Evolutionary conservation across 1,140 invertebrate species (phyloP).

Genomic region (Pseudomyrmex flavicornis): DNA sequence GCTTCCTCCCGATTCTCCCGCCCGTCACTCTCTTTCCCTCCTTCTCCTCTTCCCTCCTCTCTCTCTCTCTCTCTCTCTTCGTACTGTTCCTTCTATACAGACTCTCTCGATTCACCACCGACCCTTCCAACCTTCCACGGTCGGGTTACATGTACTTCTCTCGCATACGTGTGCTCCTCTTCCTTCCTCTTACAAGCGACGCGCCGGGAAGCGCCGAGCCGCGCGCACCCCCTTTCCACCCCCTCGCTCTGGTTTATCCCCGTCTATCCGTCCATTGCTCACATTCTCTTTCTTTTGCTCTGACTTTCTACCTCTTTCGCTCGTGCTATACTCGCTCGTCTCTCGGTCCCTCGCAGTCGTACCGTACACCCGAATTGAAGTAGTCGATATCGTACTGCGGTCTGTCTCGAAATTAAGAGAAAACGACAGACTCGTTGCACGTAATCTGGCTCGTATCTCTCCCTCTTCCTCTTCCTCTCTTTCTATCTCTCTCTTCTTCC

Average conservation of each 20-base stretch:
- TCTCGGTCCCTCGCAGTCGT: constrained; percentile 64
- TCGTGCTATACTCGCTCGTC: background rate
- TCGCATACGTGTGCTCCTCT: constrained; percentile 38
- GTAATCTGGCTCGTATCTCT: constrained; percentile 30
- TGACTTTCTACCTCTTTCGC: constrained; percentile 28
- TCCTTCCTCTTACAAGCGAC: constrained; percentile 28
- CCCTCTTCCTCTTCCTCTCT: background rate
- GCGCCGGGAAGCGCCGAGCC: background rate
- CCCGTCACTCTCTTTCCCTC: constrained; percentile 16
- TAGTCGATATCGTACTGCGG: constrained; percentile 83
- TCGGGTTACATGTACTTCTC: constrained; percentile 47
- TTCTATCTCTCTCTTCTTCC: constrained; percentile 17
- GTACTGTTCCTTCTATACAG: background rate
- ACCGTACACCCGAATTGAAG: constrained; percentile 80
- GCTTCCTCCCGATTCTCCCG: background rate
- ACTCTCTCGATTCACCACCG: constrained; percentile 32
- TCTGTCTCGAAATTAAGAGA: constrained; percentile 83
- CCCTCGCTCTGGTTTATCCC: constrained; percentile 59
- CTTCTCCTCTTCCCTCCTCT: constrained; percentile 13
- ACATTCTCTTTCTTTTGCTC: constrained; percentile 60
- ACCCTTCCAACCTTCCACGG: constrained; percentile 9
- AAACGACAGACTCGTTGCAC: constrained; percentile 68
- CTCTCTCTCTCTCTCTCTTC: constrained; percentile 30
- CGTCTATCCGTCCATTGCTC: constrained; percentile 52
- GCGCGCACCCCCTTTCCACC: background rate